Conservation (phyloP, 1,140 invertebrate genomes). For the Drosophila paulistorum region DNA sequence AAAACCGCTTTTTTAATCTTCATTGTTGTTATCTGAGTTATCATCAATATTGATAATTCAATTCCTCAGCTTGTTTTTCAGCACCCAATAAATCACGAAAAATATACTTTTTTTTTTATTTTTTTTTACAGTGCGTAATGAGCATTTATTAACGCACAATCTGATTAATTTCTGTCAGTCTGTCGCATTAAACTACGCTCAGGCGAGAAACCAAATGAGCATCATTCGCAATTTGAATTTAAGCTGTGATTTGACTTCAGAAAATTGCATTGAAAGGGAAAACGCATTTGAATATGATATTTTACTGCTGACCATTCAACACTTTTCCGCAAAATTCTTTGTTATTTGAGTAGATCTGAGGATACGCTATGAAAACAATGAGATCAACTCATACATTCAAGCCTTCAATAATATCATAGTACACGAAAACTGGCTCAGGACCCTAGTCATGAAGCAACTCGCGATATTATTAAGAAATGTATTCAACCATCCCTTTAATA, state of each 20-base stretch:
- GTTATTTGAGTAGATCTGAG: no score
- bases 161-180: conserved; percentile 17
- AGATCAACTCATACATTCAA: no score
- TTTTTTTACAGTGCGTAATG: neutral
- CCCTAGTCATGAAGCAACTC: no score
- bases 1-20: neutral
- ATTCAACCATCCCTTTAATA: no score
- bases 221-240: conserved; percentile 14
- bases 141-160: neutral
- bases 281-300: neutral
- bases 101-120: neutral
- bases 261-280: no score
- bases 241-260: neutral
- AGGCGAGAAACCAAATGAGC: neutral
- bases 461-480: no score
- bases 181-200: neutral
- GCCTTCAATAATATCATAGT: no score
- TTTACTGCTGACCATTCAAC: no score
- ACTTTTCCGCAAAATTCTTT: no score
- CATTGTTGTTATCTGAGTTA: neutral
- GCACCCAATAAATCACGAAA: neutral
- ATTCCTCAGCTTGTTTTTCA: conserved; percentile 12
- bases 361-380: no score
- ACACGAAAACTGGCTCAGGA: no score
- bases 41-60: conserved; percentile 25